Evolutionary conservation across 1,140 invertebrate genomes (phyloP).

Genomic region (Drosophila yakuba): DNA sequence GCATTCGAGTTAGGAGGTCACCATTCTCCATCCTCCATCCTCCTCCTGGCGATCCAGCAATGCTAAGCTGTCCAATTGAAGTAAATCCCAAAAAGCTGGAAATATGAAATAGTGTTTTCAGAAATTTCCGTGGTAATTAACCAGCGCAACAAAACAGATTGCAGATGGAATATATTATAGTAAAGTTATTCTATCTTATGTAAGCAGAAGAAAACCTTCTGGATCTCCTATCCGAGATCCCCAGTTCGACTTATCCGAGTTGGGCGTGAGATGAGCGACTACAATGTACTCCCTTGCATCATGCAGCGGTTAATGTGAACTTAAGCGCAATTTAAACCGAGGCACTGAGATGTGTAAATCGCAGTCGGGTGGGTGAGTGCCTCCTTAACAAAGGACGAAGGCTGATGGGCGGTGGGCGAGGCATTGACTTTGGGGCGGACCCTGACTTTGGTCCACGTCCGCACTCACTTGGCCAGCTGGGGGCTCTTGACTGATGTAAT

Average conservation of each 20-base stretch:
- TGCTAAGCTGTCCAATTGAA: slow-evolving; percentile 20
- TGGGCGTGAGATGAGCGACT: neutral
- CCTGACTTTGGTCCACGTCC: slow-evolving; percentile 48
- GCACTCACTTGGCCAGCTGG: slow-evolving; percentile 28
- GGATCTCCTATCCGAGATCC: no score
- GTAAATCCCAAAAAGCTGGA: slow-evolving; percentile 11
- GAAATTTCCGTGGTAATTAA: slow-evolving; percentile 13
- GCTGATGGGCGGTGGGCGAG: slow-evolving; percentile 8
- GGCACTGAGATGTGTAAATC: slow-evolving; percentile 56
- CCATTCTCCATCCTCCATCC: neutral
- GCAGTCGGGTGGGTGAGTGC: slow-evolving; percentile 9
- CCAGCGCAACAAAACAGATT: neutral
- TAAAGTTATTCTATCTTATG: neutral
- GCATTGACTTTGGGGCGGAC: slow-evolving; percentile 43
- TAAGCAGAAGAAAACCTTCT: no score
- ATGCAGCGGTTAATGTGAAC: slow-evolving; percentile 37
- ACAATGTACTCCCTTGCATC: neutral
- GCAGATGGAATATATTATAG: neutral
- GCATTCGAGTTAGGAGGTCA: neutral
- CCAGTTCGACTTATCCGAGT: no score
- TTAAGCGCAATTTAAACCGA: slow-evolving; percentile 34
- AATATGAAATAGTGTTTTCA: neutral
- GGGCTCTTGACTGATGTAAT: slow-evolving; percentile 59
- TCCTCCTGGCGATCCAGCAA: slow-evolving; percentile 33
- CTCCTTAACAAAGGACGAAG: slow-evolving; percentile 13